Conservation (phyloP, 1,140 invertebrate genomes). For the Cotesia glomerata region DNA sequence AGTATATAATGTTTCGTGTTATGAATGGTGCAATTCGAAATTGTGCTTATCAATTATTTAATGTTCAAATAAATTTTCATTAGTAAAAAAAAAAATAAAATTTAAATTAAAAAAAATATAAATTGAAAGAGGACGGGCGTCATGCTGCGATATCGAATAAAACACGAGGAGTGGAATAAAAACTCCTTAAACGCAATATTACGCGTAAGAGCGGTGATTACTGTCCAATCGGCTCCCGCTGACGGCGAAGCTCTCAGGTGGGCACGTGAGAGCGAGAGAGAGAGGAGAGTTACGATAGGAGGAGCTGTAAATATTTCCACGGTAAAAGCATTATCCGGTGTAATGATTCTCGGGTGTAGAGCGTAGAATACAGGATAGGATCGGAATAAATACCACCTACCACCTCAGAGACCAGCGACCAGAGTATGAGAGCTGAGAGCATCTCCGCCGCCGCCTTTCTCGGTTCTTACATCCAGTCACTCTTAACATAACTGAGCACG, state of each 20-base stretch:
- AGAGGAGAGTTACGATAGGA: conserved; percentile 1
- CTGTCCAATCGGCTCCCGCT: conserved; percentile 28
- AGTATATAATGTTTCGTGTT: too few relatives aligned
- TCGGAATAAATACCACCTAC: too few relatives aligned
- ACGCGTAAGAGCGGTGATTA: conserved; percentile 34
- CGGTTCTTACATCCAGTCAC: background rate
- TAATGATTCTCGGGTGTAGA: background rate
- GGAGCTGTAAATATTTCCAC: conserved; percentile 3
- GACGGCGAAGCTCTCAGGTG: background rate
- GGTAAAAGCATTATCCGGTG: background rate
- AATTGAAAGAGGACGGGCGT: too few relatives aligned
- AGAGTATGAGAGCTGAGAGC: too few relatives aligned
- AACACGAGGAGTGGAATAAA: conserved; percentile 18
- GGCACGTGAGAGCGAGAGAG: background rate
- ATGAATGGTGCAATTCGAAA: too few relatives aligned
- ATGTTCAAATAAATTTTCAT: too few relatives aligned
- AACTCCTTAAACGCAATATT: conserved; percentile 30
- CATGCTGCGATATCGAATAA: background rate
- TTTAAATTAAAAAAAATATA: too few relatives aligned
- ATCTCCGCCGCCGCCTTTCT: background rate
- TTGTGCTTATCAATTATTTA: too few relatives aligned
- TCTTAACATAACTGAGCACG: background rate
- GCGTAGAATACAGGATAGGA: background rate
- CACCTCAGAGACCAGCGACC: too few relatives aligned
- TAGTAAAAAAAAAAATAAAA: too few relatives aligned